A percentile compares a stretch with the other conserved stretches of the same genome.
These are phyloP conservation scores for Scaptomyza pallida DNA, from an alignment of 1,140 invertebrate genomes.

Conservation along the genomic window DNA sequence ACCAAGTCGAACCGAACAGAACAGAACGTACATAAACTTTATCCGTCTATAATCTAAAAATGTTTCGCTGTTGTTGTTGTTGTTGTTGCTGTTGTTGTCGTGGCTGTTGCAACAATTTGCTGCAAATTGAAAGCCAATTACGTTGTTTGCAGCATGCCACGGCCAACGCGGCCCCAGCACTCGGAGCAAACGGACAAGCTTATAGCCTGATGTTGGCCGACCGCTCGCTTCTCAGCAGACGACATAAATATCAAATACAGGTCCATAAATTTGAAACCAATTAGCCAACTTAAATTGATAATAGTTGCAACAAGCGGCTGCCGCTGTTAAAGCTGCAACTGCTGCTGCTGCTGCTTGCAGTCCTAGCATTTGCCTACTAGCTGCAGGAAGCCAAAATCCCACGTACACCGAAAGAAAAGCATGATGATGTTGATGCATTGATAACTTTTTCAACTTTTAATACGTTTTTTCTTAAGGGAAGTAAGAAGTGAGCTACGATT, in stretches of 20 bases:
- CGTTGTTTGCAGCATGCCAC: constrained; percentile 81
- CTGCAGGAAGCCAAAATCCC: constrained; percentile 50
- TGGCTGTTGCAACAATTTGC: constrained; percentile 82
- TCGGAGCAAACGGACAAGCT: constrained; percentile 28
- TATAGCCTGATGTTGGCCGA: constrained; percentile 16
- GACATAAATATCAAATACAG: constrained; percentile 84
- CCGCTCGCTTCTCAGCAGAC: constrained; percentile 53
- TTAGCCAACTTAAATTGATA: constrained; percentile 84
- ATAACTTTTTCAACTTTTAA: too few species aligned
- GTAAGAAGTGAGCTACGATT: too few species aligned
- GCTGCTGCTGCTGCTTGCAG: constrained; percentile 20
- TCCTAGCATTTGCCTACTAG: constrained; percentile 71
- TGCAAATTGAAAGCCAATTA: constrained; percentile 83
- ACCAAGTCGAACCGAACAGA: constrained; percentile 33
- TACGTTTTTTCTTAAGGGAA: too few species aligned
- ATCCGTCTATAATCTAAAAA: constrained; percentile 83
- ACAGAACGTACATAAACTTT: constrained; percentile 80
- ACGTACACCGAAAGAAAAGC: neutral
- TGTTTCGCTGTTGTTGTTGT: constrained; percentile 56
- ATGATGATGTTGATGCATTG: too few species aligned
- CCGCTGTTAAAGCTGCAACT: too few species aligned
- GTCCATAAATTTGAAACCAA: constrained; percentile 84
- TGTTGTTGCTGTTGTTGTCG: constrained; percentile 63
- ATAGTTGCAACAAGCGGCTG: constrained; percentile 62
- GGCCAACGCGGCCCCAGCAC: constrained; percentile 29